Percentiles rank a stretch among this genome's conserved stretches.
Evolutionary conservation across 2,888 invertebrate species (phyloP).

Genomic region (Neelides folsomi): DNA sequence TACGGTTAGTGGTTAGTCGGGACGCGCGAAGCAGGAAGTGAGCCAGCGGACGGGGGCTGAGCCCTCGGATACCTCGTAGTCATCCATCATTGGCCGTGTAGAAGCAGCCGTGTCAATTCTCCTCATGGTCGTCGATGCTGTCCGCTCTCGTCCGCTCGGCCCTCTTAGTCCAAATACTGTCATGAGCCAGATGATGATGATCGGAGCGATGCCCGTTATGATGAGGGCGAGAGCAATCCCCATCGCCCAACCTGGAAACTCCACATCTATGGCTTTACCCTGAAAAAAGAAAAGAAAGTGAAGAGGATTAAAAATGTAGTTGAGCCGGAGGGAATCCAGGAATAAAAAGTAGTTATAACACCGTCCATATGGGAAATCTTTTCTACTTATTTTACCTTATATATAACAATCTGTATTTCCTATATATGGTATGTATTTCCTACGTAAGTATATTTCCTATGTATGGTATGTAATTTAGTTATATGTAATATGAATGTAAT

Average conservation of each 20-base stretch:
- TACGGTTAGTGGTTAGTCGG: too few relatives aligned
- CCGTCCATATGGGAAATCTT: too few relatives aligned
- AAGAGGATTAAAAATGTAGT: slow-evolving; percentile 29
- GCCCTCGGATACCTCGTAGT: slow-evolving; percentile 55
- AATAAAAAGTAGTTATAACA: too few relatives aligned
- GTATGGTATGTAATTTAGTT: too few relatives aligned
- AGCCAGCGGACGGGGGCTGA: too few relatives aligned
- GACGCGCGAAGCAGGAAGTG: too few relatives aligned
- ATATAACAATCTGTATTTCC: too few relatives aligned
- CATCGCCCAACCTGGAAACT: slow-evolving; percentile 71
- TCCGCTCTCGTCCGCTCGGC: slow-evolving; percentile 30
- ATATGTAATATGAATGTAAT: too few relatives aligned
- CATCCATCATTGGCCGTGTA: slow-evolving; percentile 88
- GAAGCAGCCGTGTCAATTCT: slow-evolving; percentile 85
- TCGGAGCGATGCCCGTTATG: slow-evolving; percentile 65
- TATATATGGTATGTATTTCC: too few relatives aligned
- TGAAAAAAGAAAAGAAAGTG: slow-evolving; percentile 37
- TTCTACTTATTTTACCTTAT: too few relatives aligned
- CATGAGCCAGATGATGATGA: slow-evolving; percentile 70
- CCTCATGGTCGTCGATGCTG: slow-evolving; percentile 51
- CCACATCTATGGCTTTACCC: slow-evolving; percentile 55
- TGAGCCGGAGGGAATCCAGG: not conserved
- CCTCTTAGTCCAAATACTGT: slow-evolving; percentile 79
- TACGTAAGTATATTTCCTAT: too few relatives aligned
- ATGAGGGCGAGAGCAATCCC: slow-evolving; percentile 62